Conservation (phyloP, 2,797 vertebrate genomes). For the Odontamblyopus lacepedii region DNA sequence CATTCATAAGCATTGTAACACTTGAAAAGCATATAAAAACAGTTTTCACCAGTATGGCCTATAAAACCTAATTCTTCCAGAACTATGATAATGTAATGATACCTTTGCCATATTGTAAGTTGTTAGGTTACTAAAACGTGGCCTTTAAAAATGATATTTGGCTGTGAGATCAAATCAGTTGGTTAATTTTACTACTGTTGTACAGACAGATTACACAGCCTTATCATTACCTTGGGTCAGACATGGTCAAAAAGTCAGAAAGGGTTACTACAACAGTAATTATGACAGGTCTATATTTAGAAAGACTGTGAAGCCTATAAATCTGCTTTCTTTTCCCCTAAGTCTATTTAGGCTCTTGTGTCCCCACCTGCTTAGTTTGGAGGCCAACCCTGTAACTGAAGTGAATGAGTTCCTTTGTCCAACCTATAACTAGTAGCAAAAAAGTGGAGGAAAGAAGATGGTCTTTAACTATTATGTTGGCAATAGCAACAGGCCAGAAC, state of each 20-base stretch:
- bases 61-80: not conserved
- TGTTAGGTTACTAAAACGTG: not conserved
- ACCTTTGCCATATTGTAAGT: not conserved
- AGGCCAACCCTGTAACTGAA: constrained; percentile 12
- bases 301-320: not conserved
- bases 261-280: not conserved
- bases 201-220: not conserved
- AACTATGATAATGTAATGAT: not conserved
- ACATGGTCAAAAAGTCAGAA: constrained; percentile 14
- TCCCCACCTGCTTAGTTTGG: constrained; percentile 35
- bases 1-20: not conserved
- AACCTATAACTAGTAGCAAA: not conserved
- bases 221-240: not conserved
- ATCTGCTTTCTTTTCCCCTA: not conserved
- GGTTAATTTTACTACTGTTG: not conserved
- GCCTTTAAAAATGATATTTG: not conserved
- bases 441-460: not conserved
- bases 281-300: not conserved
- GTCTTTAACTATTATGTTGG: not conserved
- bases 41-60: no score
- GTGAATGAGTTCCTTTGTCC: not conserved
- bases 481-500: not conserved
- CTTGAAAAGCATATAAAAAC: not conserved
- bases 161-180: not conserved
- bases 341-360: constrained; percentile 14